These are phyloP conservation scores for Saguinus imperator DNA, from an alignment of 2,113 vertebrate genomes.

Conservation along the genomic window DNA sequence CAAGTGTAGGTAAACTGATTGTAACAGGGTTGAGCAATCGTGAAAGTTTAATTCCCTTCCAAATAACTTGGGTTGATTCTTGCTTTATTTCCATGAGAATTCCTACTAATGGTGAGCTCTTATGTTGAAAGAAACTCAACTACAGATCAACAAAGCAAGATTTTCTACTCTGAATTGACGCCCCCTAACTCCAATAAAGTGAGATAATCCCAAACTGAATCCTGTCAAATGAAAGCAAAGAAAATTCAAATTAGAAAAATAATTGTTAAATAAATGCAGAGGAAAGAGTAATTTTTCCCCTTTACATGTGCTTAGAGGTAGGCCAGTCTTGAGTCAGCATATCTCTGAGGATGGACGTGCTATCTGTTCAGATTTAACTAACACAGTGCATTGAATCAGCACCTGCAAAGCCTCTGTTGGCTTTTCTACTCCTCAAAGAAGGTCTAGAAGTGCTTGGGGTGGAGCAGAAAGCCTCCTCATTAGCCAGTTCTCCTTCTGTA, in stretches of 20 bases:
- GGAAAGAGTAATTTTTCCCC: neutral
- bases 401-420: neutral
- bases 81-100: conserved; percentile 6
- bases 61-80: neutral
- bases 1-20: neutral
- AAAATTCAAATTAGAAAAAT: neutral
- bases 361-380: neutral
- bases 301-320: neutral
- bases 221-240: neutral
- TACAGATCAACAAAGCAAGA: neutral
- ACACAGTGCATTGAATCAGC: neutral
- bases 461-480: neutral
- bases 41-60: neutral
- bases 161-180: neutral
- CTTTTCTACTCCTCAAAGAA: neutral
- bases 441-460: neutral
- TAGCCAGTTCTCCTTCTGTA: neutral
- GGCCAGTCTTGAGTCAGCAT: neutral
- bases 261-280: neutral
- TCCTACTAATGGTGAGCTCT: neutral
- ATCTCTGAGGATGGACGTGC: neutral
- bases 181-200: neutral
- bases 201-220: neutral
- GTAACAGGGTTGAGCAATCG: neutral
- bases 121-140: neutral